Conservation (phyloP, 1,140 invertebrate species). For the Spodoptera frugiperda region DNA sequence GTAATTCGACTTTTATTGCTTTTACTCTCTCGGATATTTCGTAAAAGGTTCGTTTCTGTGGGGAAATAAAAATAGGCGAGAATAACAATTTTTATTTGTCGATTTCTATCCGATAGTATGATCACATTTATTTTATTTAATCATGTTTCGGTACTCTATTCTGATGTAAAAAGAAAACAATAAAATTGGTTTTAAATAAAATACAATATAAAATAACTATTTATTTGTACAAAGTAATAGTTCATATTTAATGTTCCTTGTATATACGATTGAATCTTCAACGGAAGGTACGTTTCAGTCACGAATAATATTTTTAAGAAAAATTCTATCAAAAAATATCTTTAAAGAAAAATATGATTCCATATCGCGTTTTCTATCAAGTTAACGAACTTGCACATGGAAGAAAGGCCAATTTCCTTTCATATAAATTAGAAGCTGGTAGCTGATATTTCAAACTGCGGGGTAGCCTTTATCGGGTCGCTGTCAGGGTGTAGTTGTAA, state of each 20-base stretch:
- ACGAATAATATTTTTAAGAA: not conserved
- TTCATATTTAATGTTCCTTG: too few relatives aligned
- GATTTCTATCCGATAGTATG: constrained; percentile 25
- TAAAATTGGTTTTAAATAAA: too few relatives aligned
- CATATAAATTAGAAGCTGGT: constrained; percentile 45
- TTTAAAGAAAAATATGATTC: constrained; percentile 20
- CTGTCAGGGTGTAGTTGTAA: constrained; percentile 57
- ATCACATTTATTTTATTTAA: constrained; percentile 10
- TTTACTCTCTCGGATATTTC: constrained; percentile 69
- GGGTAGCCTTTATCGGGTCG: constrained; percentile 58
- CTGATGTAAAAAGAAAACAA: not conserved
- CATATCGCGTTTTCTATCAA: constrained; percentile 2
- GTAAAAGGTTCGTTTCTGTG: constrained; percentile 59
- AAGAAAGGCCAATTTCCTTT: constrained; percentile 45
- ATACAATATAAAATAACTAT: too few relatives aligned
- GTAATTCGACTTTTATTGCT: constrained; percentile 83
- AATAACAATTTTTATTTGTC: constrained; percentile 53
- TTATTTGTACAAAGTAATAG: too few relatives aligned
- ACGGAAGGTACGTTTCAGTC: too few relatives aligned
- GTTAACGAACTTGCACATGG: constrained; percentile 37
- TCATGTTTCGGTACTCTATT: not conserved
- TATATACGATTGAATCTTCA: too few relatives aligned
- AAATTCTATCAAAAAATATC: not conserved
- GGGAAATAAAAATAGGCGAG: constrained; percentile 57
- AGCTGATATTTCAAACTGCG: constrained; percentile 45